Conservation (phyloP, 2,113 vertebrate species). For the Aplodontia rufa region DNA sequence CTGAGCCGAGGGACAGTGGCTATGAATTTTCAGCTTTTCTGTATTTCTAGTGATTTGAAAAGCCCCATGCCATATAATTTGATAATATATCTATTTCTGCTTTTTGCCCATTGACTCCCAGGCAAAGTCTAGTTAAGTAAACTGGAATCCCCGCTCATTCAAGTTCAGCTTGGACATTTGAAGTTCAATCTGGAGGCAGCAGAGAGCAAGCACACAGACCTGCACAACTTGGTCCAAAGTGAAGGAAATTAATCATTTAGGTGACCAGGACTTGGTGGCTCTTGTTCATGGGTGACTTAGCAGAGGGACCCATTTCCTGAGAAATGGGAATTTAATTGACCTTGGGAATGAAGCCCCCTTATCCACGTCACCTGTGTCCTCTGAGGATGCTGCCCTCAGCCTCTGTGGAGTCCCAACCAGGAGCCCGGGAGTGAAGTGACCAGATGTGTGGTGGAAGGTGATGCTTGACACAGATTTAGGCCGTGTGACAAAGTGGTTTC, state of each 20-base stretch:
- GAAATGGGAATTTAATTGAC: too few relatives aligned
- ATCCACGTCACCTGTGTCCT: not conserved
- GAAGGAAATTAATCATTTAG: not conserved
- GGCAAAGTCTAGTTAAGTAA: not conserved
- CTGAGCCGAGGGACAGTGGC: not conserved
- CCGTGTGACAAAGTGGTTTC: not conserved
- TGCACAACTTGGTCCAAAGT: not conserved
- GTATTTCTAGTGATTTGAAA: not conserved
- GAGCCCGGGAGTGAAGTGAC: not conserved
- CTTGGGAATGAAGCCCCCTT: not conserved
- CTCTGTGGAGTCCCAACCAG: not conserved
- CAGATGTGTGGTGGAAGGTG: not conserved
- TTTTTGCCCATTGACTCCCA: not conserved
- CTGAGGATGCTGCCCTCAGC: not conserved
- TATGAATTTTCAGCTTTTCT: not conserved
- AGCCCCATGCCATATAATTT: not conserved
- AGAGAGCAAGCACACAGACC: not conserved
- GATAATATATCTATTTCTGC: not conserved
- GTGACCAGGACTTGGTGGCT: not conserved
- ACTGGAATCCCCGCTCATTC: accelerated
- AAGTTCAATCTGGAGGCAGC: not conserved
- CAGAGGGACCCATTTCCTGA: not conserved
- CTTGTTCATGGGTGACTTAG: not conserved
- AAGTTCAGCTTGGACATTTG: not conserved
- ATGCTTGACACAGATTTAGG: not conserved